Evolutionary conservation across 2,888 invertebrate genomes (phyloP).

Genomic region (Helicoverpa assulta): DNA sequence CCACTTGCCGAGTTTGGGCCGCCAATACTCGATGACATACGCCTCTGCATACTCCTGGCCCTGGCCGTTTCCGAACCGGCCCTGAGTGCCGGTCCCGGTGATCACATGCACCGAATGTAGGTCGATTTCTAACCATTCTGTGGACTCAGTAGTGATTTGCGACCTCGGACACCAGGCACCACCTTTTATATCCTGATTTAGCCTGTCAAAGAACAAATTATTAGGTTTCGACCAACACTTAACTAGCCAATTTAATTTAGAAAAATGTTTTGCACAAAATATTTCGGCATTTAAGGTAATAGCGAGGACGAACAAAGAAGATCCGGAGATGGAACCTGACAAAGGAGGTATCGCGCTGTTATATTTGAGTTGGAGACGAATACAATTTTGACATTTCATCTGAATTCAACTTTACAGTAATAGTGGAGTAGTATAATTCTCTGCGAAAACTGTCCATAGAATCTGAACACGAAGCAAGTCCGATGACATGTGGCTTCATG

Average conservation of each 20-base stretch:
- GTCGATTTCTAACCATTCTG: slow-evolving; percentile 95
- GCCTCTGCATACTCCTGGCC: slow-evolving; percentile 96
- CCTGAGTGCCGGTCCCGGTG: slow-evolving; percentile 95
- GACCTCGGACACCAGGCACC: slow-evolving; percentile 98
- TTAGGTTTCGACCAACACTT: neutral
- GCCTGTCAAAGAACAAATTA: slow-evolving; percentile 87
- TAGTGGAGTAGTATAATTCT: no score
- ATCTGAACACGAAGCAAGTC: neutral
- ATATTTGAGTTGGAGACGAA: slow-evolving; percentile 15
- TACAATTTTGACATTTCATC: slow-evolving; percentile 7
- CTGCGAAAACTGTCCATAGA: neutral
- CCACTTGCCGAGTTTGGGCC: slow-evolving; percentile 95
- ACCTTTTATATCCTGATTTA: slow-evolving; percentile 95
- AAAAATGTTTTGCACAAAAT: slow-evolving; percentile 18
- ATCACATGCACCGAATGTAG: slow-evolving; percentile 94
- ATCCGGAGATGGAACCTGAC: slow-evolving; percentile 9
- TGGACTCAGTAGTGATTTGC: slow-evolving; percentile 94
- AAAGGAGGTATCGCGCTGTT: slow-evolving; percentile 21
- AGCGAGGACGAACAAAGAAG: slow-evolving; percentile 24
- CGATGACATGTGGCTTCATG: slow-evolving; percentile 11
- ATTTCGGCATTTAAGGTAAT: slow-evolving; percentile 16
- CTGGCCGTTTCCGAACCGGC: slow-evolving; percentile 97
- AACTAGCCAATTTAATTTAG: slow-evolving; percentile 13
- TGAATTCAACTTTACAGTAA: slow-evolving; percentile 2
- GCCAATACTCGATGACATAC: slow-evolving; percentile 96